Conservation (phyloP, 2,888 invertebrate genomes). For the Cryptocephalus moraei region DNA sequence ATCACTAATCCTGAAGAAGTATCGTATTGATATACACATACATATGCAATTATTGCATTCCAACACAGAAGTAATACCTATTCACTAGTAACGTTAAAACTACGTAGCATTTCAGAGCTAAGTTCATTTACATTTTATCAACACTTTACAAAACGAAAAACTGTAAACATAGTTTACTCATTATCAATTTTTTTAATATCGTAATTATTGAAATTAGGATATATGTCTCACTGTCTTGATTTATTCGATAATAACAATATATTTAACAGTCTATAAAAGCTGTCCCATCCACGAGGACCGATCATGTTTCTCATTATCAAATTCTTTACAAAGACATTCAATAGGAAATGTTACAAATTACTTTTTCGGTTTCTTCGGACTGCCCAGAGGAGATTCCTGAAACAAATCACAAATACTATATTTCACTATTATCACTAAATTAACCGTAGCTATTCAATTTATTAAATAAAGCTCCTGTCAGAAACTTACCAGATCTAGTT, state of each 20-base stretch:
- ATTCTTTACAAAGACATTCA: too few species aligned
- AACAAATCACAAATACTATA: slow-evolving; percentile 8
- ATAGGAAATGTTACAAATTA: slow-evolving; percentile 8
- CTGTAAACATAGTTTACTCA: slow-evolving; percentile 16
- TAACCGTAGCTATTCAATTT: too few species aligned
- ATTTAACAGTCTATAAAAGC: slow-evolving; percentile 20
- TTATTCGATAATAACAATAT: slow-evolving; percentile 16
- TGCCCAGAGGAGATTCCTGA: slow-evolving; percentile 28
- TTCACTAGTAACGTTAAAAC: too few species aligned
- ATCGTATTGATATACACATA: too few species aligned
- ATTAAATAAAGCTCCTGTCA: too few species aligned
- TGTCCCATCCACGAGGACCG: slow-evolving; percentile 7
- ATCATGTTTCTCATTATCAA: not conserved
- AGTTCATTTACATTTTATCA: too few species aligned
- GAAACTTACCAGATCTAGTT: slow-evolving; percentile 44
- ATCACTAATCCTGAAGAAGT: too few species aligned
- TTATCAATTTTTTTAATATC: slow-evolving; percentile 8
- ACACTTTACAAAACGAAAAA: not conserved
- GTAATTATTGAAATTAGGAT: slow-evolving; percentile 13
- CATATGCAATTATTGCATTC: too few species aligned
- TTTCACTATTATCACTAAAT: too few species aligned
- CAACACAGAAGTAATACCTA: too few species aligned
- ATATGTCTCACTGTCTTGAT: slow-evolving; percentile 16
- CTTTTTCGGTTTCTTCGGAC: slow-evolving; percentile 28
- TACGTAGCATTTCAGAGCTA: too few species aligned